Evolutionary conservation across 1,140 invertebrate species (phyloP).

Genomic region (Orussus abietinus): DNA sequence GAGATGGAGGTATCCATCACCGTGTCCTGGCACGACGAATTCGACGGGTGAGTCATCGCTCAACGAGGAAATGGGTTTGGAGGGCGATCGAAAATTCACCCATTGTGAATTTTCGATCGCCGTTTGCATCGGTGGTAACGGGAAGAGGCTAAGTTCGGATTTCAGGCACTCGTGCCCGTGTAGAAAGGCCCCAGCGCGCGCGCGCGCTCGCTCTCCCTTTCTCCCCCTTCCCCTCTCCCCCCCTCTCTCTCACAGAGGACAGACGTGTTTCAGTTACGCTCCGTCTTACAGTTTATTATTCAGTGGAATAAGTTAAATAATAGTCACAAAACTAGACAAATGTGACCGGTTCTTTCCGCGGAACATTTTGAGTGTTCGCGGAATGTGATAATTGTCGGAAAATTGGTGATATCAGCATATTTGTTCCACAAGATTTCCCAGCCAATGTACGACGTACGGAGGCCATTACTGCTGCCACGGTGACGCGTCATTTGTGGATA

Average conservation of each 20-base stretch:
- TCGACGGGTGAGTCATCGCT: conserved; percentile 39
- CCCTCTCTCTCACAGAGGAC: too few species aligned
- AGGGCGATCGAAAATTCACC: too few species aligned
- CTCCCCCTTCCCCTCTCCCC: too few species aligned
- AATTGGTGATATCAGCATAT: conserved; percentile 7
- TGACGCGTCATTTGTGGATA: conserved; percentile 2
- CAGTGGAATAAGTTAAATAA: neutral
- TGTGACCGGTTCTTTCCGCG: neutral
- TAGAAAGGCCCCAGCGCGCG: conserved; percentile 21
- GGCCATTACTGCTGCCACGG: conserved; percentile 10
- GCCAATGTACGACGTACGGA: neutral
- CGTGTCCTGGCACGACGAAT: conserved; percentile 39
- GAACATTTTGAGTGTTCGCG: conserved; percentile 3
- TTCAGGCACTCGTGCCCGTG: conserved; percentile 26
- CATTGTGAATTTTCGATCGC: conserved; percentile 36
- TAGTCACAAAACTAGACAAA: neutral
- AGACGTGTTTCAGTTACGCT: conserved; percentile 4
- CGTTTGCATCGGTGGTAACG: conserved; percentile 44
- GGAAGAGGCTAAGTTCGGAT: conserved; percentile 48
- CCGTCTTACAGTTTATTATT: conserved; percentile 1
- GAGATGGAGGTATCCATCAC: conserved; percentile 42
- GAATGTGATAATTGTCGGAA: neutral
- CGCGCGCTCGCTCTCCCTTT: too few species aligned
- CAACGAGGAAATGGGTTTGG: conserved; percentile 44
- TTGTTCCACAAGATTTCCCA: neutral